These are phyloP conservation scores for Entosphenus tridentatus DNA, from an alignment of 2,113 vertebrate species.

Conservation along the genomic window DNA sequence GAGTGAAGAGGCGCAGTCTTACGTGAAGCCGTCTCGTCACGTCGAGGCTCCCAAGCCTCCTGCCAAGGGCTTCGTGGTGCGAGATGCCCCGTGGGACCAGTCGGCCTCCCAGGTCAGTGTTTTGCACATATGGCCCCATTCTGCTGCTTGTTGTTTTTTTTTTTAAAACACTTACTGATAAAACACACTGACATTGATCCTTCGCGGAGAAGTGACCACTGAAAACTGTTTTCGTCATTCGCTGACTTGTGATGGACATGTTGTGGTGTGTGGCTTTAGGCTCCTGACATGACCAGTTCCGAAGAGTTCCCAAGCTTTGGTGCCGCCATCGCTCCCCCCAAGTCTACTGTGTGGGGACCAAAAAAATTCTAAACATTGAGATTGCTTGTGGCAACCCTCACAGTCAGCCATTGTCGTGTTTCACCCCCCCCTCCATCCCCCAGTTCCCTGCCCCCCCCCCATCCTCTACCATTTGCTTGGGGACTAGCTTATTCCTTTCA, in stretches of 20 bases:
- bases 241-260: not conserved
- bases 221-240: not conserved
- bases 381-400: too few relatives aligned
- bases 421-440: too few relatives aligned
- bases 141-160: not conserved
- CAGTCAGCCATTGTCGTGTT: too few relatives aligned
- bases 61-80: conserved; percentile 89
- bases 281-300: conserved; percentile 92
- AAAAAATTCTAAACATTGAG: conserved; percentile 51
- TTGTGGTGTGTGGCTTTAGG: conserved; percentile 22
- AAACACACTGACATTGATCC: conserved; percentile 8
- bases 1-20: conserved; percentile 61
- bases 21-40: conserved; percentile 47
- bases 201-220: too few relatives aligned
- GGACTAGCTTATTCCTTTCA: too few relatives aligned
- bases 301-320: conserved; percentile 97
- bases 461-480: too few relatives aligned
- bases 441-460: too few relatives aligned
- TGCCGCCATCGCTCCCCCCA: conserved; percentile 55
- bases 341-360: conserved; percentile 80
- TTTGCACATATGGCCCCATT: not conserved
- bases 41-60: conserved; percentile 43
- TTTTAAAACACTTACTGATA: not conserved
- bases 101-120: conserved; percentile 33
- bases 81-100: conserved; percentile 73